Evolutionary conservation across 37 sponge, comb jelly and placozoan species (phyloP).

Genomic region (Agelas oroides): DNA sequence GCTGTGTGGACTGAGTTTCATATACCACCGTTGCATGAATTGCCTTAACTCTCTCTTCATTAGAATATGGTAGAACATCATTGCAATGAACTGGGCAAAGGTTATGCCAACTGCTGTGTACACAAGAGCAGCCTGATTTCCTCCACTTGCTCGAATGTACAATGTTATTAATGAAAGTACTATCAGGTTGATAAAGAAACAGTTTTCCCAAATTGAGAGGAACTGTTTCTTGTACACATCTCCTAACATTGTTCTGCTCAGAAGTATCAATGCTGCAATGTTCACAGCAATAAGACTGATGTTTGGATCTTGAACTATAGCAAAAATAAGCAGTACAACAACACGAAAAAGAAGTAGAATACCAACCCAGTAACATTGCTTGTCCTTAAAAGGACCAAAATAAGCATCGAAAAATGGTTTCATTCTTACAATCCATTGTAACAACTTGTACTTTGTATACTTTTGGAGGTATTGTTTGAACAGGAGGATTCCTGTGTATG

Average conservation of each 20-base stretch:
- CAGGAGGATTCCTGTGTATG: constrained; percentile 7
- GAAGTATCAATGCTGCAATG: too few relatives aligned
- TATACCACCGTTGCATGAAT: too few relatives aligned
- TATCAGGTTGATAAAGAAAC: neutral
- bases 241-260: too few relatives aligned
- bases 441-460: neutral
- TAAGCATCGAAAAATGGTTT: neutral
- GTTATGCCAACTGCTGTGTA: too few relatives aligned
- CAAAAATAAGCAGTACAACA: neutral
- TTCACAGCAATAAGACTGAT: too few relatives aligned
- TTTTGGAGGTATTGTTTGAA: neutral
- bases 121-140: too few relatives aligned
- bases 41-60: too few relatives aligned
- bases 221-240: neutral
- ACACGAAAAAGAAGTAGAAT: neutral
- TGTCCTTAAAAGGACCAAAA: neutral
- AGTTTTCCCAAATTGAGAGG: neutral
- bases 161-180: neutral
- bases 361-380: neutral
- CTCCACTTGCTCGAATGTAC: too few relatives aligned
- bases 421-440: neutral
- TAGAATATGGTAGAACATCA: too few relatives aligned
- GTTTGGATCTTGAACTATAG: neutral
- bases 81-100: too few relatives aligned
- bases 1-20: too few relatives aligned